Evolutionary conservation across 2,797 vertebrate species (phyloP), one percentile per base, ranked within the genome.

Genomic region (Acanthiza pusilla): DNA sequence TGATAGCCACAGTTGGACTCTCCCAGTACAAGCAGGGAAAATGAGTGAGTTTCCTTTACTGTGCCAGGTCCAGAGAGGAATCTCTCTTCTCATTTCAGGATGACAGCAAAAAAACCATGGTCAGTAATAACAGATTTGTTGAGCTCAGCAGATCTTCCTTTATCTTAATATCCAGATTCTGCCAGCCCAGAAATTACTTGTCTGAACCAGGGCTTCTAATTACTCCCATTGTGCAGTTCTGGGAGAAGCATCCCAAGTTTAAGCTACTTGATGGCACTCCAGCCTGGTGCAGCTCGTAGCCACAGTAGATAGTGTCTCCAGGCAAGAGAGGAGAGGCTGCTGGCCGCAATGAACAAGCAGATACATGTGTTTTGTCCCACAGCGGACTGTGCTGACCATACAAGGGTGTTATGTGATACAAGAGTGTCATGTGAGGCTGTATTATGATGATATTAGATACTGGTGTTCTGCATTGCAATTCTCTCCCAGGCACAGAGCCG

Each of bases 91-190:
- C 34, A 87, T 91, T 92, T 90, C 76, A 58, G 32, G n/a, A 74
- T 70, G 55, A 71, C 68, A 83, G 43, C 43, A 34, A 77, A 93
- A 88, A 88, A 66, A 1, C 0, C 0, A 0, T 43, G 48, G 58
- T 68, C 66, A 72, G 75, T 77, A 86, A 89, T 53, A 92, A 76
- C 16, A 66, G 47, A 76, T 86, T 80, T 55, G 66, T 71, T 0
- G 9, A 81, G 62, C 51, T 91, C 88, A 96, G 62, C 79, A 89
- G 42, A 89, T 92, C 14, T 79, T 61, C 79, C 34, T 91, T 91
- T 89, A 92, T 93, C 82, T 77, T 96, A 92, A 72, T 47, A 74
- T 82, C 74, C 51, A 92, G 73, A 84, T 86, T 66, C 79, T 94
- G 67, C 36, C 58, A 95, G 62, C 22, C 57, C 12, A 85, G 62